These are phyloP conservation scores for Petrophora chlorosata DNA, from an alignment of 2,888 invertebrate genomes.

Conservation along the genomic window DNA sequence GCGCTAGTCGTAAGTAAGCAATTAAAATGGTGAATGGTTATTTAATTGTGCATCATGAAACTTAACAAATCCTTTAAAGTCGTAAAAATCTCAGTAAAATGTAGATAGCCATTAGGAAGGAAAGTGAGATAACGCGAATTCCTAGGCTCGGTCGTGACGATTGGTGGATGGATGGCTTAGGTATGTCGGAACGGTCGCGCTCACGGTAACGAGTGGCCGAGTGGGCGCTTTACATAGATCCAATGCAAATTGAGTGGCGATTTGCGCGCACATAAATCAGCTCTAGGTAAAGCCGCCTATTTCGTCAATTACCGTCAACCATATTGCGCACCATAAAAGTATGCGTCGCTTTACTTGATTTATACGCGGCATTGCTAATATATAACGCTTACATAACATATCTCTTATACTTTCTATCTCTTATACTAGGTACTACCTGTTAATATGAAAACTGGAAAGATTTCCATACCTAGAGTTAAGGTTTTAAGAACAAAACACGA, in stretches of 20 bases:
- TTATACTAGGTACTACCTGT: too few species aligned
- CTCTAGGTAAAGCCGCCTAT: slow-evolving; percentile 47
- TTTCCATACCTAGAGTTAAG: background rate
- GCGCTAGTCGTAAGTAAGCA: background rate
- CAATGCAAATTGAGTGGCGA: slow-evolving; percentile 73
- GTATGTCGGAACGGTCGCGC: slow-evolving; percentile 51
- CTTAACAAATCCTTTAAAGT: background rate
- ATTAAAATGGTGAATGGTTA: slow-evolving; percentile 18
- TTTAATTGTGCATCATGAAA: slow-evolving; percentile 3
- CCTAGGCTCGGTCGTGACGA: slow-evolving; percentile 60
- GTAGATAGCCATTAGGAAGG: slow-evolving; percentile 36
- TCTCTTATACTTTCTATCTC: background rate
- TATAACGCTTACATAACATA: background rate
- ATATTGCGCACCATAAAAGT: slow-evolving; percentile 57
- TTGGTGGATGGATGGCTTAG: slow-evolving; percentile 47
- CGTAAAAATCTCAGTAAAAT: slow-evolving; percentile 14
- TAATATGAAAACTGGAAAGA: too few species aligned
- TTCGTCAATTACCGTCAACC: slow-evolving; percentile 71
- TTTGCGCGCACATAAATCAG: slow-evolving; percentile 67
- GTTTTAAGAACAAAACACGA: background rate
- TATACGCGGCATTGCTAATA: slow-evolving; percentile 41
- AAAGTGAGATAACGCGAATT: slow-evolving; percentile 48
- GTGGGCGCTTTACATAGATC: slow-evolving; percentile 72
- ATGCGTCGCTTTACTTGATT: slow-evolving; percentile 47
- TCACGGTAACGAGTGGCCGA: slow-evolving; percentile 65